Conservation (phyloP, 2,888 invertebrate species). For the Beris chalybata region DNA sequence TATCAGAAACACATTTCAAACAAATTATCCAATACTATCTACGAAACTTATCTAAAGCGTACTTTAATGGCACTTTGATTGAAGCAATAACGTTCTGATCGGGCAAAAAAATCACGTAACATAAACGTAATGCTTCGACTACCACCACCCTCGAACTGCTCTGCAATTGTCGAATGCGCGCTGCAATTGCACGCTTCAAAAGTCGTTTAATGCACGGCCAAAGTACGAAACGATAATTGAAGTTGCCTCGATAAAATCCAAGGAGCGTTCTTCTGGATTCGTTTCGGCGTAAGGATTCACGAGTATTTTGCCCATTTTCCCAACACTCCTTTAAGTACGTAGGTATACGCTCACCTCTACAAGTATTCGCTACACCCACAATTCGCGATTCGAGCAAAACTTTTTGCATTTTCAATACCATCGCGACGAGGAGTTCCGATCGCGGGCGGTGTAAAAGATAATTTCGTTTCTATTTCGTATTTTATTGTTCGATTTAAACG, state of each 20-base stretch:
- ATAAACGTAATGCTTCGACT: constrained; percentile 4
- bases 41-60: constrained; percentile 22
- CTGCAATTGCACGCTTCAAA: constrained; percentile 16
- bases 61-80: constrained; percentile 27
- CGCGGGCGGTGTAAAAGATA: not conserved
- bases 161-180: constrained; percentile 6
- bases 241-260: constrained; percentile 7
- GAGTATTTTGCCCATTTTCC: too few species aligned
- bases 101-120: constrained; percentile 10
- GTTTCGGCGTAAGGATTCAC: too few species aligned
- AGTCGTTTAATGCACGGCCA: not conserved
- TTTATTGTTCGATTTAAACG: constrained; percentile 28
- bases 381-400: too few species aligned
- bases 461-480: constrained; percentile 9
- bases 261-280: too few species aligned
- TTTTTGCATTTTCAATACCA: too few species aligned
- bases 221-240: constrained; percentile 20
- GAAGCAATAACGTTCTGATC: constrained; percentile 27
- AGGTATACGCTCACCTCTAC: too few species aligned
- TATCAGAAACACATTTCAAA: not conserved
- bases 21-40: constrained; percentile 19
- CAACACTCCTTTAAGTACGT: too few species aligned
- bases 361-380: too few species aligned
- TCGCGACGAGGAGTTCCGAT: too few species aligned
- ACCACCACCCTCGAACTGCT: not conserved